Conservation (phyloP, 1,140 invertebrate genomes). For the Neelides sp. region DNA sequence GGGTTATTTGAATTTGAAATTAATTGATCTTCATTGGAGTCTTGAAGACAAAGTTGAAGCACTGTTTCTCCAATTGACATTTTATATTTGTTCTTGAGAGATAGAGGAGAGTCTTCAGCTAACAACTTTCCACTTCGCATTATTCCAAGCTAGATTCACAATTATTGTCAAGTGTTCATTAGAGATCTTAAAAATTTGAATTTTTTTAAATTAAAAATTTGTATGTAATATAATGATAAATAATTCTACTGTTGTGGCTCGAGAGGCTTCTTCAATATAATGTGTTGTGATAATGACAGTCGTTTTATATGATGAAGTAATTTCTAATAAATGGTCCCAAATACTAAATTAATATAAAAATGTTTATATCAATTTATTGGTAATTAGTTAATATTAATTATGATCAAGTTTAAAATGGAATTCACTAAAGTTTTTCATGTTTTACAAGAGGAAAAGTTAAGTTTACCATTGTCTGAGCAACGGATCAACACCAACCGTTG, state of each 20-base stretch:
- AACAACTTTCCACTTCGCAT: constrained; percentile 44
- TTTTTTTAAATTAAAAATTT: neutral
- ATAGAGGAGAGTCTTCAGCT: constrained; percentile 40
- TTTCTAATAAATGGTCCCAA: constrained; percentile 19
- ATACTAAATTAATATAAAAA: too few species aligned
- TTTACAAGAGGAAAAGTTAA: too few species aligned
- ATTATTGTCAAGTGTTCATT: neutral
- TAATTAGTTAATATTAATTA: too few species aligned
- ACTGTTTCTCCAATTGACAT: constrained; percentile 42
- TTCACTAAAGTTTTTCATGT: too few species aligned
- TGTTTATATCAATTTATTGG: too few species aligned
- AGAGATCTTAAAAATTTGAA: too few species aligned
- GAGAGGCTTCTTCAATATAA: constrained; percentile 26
- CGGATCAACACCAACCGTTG: constrained; percentile 43
- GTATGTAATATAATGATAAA: neutral
- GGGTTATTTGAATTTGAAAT: too few species aligned
- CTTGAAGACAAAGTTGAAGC: constrained; percentile 38
- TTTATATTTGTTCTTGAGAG: constrained; percentile 36
- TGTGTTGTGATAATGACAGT: constrained; percentile 26
- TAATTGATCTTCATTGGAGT: constrained; percentile 2
- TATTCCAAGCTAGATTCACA: constrained; percentile 34
- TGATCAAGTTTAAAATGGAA: too few species aligned
- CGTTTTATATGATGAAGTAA: constrained; percentile 10
- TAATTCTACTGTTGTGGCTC: constrained; percentile 18
- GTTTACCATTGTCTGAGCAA: constrained; percentile 39